Percentiles rank a stretch among this genome's conserved stretches.
phyloP scores from a whole-genome alignment of 2,888 invertebrate genomes.

The Caenorhabditis sp. region DNA sequence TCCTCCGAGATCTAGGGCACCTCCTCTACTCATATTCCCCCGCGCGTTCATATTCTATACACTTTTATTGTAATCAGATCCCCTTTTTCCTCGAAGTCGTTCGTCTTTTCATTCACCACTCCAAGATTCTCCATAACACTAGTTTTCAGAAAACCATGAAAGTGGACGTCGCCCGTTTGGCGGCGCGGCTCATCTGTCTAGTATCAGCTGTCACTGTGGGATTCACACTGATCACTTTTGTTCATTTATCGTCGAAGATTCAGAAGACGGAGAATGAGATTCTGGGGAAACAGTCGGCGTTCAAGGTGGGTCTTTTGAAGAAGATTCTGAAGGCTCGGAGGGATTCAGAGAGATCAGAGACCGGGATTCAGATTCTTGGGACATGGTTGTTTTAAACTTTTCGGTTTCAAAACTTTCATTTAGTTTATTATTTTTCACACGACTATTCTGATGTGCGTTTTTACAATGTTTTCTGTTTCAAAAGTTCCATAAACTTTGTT shows the following conservation, averaged over 20 bases:
- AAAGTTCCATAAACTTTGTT: no score
- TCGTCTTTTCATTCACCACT: background rate
- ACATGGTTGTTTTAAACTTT: no score
- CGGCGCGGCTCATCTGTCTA: slow-evolving; percentile 29
- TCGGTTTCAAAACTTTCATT: background rate
- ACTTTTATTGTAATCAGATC: background rate
- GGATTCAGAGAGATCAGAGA: no score
- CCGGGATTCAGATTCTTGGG: no score
- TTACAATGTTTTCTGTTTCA: no score
- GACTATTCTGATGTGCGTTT: no score
- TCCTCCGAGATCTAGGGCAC: slow-evolving; percentile 18
- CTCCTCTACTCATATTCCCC: slow-evolving; percentile 5
- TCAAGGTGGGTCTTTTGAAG: slow-evolving; percentile 48
- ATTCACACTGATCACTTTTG: slow-evolving; percentile 30
- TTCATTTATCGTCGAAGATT: slow-evolving; percentile 37
- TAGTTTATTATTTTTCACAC: no score
- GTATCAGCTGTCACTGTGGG: slow-evolving; percentile 24
- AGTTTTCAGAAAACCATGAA: slow-evolving; percentile 12
- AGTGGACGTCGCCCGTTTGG: slow-evolving; percentile 45
- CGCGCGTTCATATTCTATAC: background rate
- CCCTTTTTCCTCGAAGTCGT: background rate
- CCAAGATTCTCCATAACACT: no score
- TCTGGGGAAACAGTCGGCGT: slow-evolving; percentile 46
- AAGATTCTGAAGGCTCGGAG: no score
- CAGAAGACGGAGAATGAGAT: slow-evolving; percentile 54